These are phyloP conservation scores for Diaperis boleti DNA, from an alignment of 2,888 invertebrate genomes.

Conservation along the genomic window DNA sequence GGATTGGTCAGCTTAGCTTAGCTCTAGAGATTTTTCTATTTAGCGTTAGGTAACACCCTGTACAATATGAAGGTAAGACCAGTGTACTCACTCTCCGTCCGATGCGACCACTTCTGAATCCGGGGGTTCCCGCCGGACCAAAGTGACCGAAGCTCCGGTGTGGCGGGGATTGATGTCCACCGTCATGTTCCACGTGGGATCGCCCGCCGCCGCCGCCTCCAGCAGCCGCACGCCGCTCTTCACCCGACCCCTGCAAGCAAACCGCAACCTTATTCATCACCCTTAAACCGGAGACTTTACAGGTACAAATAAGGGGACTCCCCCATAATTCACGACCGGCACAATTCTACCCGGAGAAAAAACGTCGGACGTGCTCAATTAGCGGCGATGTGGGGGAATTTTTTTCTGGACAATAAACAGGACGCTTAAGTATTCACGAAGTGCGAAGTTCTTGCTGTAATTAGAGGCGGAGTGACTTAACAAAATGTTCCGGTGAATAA, in stretches of 20 bases:
- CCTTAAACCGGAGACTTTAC: constrained; percentile 17
- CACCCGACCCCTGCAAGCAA: constrained; percentile 81
- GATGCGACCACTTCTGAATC: constrained; percentile 56
- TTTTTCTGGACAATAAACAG: no score
- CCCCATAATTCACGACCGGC: constrained; percentile 21
- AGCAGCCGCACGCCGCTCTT: constrained; percentile 89
- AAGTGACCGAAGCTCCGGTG: constrained; percentile 90
- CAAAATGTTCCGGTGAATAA: no score
- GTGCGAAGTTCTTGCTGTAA: no score
- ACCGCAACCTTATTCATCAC: constrained; percentile 34
- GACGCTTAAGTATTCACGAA: no score
- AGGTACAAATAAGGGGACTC: constrained; percentile 31
- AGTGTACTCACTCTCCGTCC: constrained; percentile 59
- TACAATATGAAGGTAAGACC: no score
- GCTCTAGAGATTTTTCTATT: no score
- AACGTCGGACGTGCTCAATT: constrained; percentile 22
- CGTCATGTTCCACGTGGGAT: constrained; percentile 82
- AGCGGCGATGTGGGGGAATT: no score
- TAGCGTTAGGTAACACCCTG: no score
- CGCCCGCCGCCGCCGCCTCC: constrained; percentile 54
- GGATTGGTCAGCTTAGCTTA: no score
- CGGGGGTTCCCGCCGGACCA: constrained; percentile 74
- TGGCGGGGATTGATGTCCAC: constrained; percentile 89
- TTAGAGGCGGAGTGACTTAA: no score
- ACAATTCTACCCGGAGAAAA: constrained; percentile 20